These are phyloP conservation scores for Australoheros scitulus DNA, from an alignment of 2,113 vertebrate genomes.

Conservation along the genomic window DNA sequence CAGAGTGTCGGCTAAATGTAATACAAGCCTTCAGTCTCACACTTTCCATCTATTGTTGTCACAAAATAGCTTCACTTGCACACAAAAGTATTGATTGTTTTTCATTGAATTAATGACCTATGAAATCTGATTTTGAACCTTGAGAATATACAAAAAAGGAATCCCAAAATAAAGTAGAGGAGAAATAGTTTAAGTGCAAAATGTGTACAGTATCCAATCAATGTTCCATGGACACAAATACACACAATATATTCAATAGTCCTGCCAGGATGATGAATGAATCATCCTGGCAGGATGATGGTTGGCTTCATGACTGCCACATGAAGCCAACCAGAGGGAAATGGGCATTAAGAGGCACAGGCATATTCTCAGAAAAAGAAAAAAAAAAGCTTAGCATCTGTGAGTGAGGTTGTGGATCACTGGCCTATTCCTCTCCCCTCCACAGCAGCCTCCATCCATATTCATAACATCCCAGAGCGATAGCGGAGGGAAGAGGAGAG, in stretches of 20 bases:
- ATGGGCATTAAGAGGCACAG: slow-evolving; percentile 12
- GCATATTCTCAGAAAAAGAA: slow-evolving; percentile 21
- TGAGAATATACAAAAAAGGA: slow-evolving; percentile 6
- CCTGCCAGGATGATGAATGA: slow-evolving; percentile 1
- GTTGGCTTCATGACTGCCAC: slow-evolving; percentile 20
- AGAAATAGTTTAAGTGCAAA: slow-evolving; percentile 21
- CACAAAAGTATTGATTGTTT: slow-evolving; percentile 47
- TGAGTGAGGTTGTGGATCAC: slow-evolving; percentile 24
- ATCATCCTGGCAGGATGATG: slow-evolving; percentile 4
- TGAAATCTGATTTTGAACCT: slow-evolving; percentile 51
- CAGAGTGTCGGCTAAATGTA: slow-evolving; percentile 40
- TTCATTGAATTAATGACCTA: slow-evolving; percentile 43
- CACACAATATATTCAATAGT: slow-evolving; percentile 28
- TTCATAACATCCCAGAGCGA: slow-evolving; percentile 66
- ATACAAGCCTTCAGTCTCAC: slow-evolving; percentile 38
- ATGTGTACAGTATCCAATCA: slow-evolving; percentile 17
- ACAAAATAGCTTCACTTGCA: slow-evolving; percentile 48
- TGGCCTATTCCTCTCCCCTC: slow-evolving; percentile 53
- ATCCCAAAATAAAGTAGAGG: background rate
- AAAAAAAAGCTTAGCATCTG: slow-evolving; percentile 1
- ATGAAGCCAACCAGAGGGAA: slow-evolving; percentile 27
- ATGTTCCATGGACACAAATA: slow-evolving; percentile 21
- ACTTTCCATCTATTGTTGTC: slow-evolving; percentile 35
- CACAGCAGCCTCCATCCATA: slow-evolving; percentile 63
- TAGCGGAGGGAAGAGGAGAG: slow-evolving; percentile 15